Percentiles rank a stretch among this genome's conserved stretches.
phyloP scores from a whole-genome alignment of 2,113 vertebrate genomes.

The Micromys minutus region DNA sequence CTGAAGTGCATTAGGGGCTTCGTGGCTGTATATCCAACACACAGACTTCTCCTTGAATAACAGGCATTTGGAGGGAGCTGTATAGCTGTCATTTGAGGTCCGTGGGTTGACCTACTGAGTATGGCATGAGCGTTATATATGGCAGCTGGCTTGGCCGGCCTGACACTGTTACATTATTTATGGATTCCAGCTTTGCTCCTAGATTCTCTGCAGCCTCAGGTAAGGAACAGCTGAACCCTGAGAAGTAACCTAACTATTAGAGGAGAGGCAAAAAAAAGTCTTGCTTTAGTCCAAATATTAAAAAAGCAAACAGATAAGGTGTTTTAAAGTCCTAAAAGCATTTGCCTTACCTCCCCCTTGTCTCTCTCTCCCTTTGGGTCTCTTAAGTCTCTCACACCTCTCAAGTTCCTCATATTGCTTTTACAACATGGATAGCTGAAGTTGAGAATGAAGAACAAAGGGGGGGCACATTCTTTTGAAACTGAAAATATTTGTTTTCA shows the following conservation, averaged over 20 bases:
- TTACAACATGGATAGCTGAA: constrained; percentile 9
- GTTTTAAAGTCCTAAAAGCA: background rate
- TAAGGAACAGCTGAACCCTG: constrained; percentile 38
- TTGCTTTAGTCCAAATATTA: constrained; percentile 36
- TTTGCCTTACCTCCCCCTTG: background rate
- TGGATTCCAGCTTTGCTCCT: constrained; percentile 56
- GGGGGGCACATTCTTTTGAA: background rate
- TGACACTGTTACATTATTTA: constrained; percentile 52
- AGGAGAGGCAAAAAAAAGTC: constrained; percentile 51
- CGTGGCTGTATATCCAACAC: constrained; percentile 44
- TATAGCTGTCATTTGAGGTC: constrained; percentile 64
- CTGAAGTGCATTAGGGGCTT: constrained; percentile 41
- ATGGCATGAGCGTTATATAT: constrained; percentile 32
- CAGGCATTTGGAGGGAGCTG: background rate
- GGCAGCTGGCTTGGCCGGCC: background rate
- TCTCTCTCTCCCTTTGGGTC: too few species aligned
- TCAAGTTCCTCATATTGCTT: background rate
- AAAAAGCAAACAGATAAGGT: background rate
- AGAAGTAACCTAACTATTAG: constrained; percentile 17
- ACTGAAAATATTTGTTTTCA: background rate
- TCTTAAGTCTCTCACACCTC: too few species aligned
- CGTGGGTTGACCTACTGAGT: constrained; percentile 60
- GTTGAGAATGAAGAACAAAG: constrained; percentile 24
- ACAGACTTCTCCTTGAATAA: constrained; percentile 39
- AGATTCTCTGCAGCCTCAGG: constrained; percentile 47